Conservation (phyloP, 2,797 vertebrate species). For the Premnoplex brunnescens region DNA sequence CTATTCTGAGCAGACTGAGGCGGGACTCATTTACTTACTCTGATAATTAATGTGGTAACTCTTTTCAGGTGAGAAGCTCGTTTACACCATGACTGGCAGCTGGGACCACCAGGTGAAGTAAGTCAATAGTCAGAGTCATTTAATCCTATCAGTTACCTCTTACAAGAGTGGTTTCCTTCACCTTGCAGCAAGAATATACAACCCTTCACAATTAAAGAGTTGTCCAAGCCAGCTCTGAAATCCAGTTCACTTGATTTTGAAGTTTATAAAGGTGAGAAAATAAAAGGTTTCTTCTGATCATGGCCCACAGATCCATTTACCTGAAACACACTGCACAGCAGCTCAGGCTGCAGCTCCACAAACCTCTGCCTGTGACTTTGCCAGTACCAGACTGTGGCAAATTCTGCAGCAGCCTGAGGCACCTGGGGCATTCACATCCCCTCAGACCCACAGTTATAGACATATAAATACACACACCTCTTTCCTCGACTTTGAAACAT, state of each 20-base stretch:
- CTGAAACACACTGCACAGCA: not conserved
- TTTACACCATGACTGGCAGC: not conserved
- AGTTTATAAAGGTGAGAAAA: not conserved
- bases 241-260: not conserved
- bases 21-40: not conserved
- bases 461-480: not conserved
- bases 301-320: not conserved
- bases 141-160: not conserved
- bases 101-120: not conserved
- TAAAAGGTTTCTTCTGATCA: not conserved
- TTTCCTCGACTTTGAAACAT: not conserved
- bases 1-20: rapidly evolving
- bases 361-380: not conserved
- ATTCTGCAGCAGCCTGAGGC: not conserved
- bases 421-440: not conserved
- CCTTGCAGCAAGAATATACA: not conserved
- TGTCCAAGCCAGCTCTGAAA: not conserved
- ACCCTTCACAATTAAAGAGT: not conserved
- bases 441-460: not conserved
- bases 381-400: not conserved
- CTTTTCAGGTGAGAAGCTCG: not conserved
- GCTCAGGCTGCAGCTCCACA: not conserved
- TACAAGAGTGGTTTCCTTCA: not conserved
- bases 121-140: not conserved
- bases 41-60: not conserved